A percentile compares a stretch with the other conserved stretches of the same genome.
These are phyloP conservation scores for Hartigia nigra DNA, from an alignment of 2,888 invertebrate species.

Conservation along the genomic window DNA sequence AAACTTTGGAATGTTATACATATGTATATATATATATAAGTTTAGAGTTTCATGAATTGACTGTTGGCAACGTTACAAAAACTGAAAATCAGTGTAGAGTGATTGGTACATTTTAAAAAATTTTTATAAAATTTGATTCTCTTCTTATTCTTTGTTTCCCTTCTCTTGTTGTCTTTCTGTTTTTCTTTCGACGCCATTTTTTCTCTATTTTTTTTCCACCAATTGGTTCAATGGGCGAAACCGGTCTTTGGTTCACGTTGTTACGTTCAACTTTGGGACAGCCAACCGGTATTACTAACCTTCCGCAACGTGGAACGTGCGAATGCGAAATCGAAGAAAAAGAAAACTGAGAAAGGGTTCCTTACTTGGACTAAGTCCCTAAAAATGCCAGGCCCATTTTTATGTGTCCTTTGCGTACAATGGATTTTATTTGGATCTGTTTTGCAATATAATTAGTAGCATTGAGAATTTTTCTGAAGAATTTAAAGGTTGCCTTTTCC, in stretches of 20 bases:
- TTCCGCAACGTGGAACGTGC: conserved; percentile 45
- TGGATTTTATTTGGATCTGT: background rate
- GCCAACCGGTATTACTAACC: conserved; percentile 60
- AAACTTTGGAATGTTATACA: background rate
- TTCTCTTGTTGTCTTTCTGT: background rate
- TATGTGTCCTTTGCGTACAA: background rate
- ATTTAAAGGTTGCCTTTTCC: background rate
- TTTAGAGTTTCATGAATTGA: background rate
- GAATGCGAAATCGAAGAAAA: conserved; percentile 37
- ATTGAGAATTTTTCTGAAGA: background rate
- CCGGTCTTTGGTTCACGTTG: conserved; percentile 42
- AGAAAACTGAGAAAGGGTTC: conserved; percentile 6
- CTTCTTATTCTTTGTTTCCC: background rate
- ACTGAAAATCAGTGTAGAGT: background rate
- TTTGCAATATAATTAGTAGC: background rate
- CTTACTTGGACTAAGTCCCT: conserved; percentile 3
- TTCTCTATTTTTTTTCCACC: background rate
- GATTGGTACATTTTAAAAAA: background rate
- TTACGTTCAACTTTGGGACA: conserved; percentile 35
- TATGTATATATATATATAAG: background rate
- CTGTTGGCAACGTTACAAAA: background rate
- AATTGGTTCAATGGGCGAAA: conserved; percentile 45
- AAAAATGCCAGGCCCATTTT: background rate
- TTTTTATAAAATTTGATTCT: background rate
- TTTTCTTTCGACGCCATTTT: background rate